phyloP scores from a whole-genome alignment of 2,797 vertebrate genomes.

The Odontamblyopus rebecca region DNA sequence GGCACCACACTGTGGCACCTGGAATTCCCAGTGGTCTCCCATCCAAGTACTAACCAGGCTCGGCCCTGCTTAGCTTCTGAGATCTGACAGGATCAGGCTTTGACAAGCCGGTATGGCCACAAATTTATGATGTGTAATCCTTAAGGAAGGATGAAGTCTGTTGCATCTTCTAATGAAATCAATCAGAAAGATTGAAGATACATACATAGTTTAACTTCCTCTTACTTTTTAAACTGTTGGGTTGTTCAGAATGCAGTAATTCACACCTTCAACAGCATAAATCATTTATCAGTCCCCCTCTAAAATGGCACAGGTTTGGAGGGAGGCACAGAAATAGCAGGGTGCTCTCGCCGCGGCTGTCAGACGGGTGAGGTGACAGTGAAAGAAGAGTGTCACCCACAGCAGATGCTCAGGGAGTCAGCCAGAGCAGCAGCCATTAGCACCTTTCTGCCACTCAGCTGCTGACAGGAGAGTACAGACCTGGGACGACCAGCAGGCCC shows the following conservation, averaged over 20 bases:
- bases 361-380: constrained; percentile 67
- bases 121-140: constrained; percentile 12
- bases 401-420: constrained; percentile 79
- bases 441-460: constrained; percentile 78
- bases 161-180: not conserved
- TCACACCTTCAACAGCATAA: constrained; percentile 51
- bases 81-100: no score
- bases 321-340: constrained; percentile 63
- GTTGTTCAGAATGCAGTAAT: constrained; percentile 48
- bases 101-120: no score
- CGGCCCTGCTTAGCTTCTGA: no score
- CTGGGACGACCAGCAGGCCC: constrained; percentile 54
- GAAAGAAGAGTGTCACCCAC: constrained; percentile 74
- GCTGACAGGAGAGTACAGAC: constrained; percentile 69
- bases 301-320: constrained; percentile 57
- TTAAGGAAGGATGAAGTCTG: not conserved
- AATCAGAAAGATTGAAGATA: not conserved
- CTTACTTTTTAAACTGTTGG: constrained; percentile 38
- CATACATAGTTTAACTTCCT: constrained; percentile 19
- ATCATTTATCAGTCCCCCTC: constrained; percentile 60
- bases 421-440: constrained; percentile 78
- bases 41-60: no score
- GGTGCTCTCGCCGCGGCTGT: constrained; percentile 51
- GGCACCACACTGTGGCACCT: no score
- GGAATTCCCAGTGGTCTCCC: no score